Base-by-base conservation (phyloP, 1,140 invertebrate genomes). In the Nylanderia fulva region DNA sequence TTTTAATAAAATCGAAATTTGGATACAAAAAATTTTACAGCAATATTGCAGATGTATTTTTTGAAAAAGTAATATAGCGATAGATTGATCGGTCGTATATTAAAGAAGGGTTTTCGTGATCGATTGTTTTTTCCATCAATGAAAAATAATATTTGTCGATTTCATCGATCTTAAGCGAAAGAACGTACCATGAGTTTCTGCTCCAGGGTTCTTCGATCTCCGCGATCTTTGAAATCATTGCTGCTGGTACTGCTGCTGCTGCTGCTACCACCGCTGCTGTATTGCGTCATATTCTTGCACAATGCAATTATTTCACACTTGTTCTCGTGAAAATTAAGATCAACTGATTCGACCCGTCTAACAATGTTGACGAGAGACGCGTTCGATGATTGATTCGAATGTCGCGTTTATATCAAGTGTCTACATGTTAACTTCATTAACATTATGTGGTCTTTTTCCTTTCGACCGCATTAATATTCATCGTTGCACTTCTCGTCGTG, bases 101-200 rank as follows among this genome's bases (percentile, higher is more conserved):
- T 48, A 48, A 48, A 48, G 45, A 45, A 15, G 2, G 4, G 15
- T 48, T 48, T 48, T 15, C 29, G 8, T 24, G 36, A 15, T 36
- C 29, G 18, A 45, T 45, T n/a, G 60, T 39, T 9, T 39, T 9
- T 24, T 2, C 11, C 42, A 42, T 24, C 21, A 39, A 24, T 6
- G 21, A 24, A 66, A 66, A 15, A 24, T 13, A 58, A 11, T 58
- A 58, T 24, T 15, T 8, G 0, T 54, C 2, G 29, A 21, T 39
- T 39, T 5, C 8, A 58, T 60, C 13, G n/a, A 58, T 74, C 13
- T 42, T 21, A 13, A 64, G 24, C 15, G 13, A 5, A 18, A 15
- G 15, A n/a, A 21, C 21, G 54, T 87, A 92, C 91, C 91, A 86
- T 91, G 24, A 92, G 80, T 84, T 91, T 91, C 75, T 92, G 91